Percentiles rank a stretch among this genome's conserved stretches.
Evolutionary conservation across 1,140 invertebrate genomes (phyloP).

Genomic region (Batillaria attramentaria): DNA sequence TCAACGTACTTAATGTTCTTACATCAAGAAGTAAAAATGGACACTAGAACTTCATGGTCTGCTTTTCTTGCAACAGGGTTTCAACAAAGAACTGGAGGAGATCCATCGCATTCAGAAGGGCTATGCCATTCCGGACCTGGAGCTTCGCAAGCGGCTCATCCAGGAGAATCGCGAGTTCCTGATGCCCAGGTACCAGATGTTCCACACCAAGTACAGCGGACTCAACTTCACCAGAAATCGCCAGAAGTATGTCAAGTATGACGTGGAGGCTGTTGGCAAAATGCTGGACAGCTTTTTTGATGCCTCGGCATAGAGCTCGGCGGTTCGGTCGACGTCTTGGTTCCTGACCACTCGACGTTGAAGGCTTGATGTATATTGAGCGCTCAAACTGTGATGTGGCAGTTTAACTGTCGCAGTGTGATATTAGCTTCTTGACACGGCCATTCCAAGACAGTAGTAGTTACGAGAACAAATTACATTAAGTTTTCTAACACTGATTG

Average conservation of each 20-base stretch:
- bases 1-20: too few relatives aligned
- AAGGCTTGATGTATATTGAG: too few relatives aligned
- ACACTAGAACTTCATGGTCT: too few relatives aligned
- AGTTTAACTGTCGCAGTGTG: too few relatives aligned
- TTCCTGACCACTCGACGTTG: too few relatives aligned
- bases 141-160: conserved; percentile 86
- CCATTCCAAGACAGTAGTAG: too few relatives aligned
- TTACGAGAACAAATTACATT: too few relatives aligned
- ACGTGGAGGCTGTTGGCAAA: conserved; percentile 83
- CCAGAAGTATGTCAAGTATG: conserved; percentile 90
- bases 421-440: too few relatives aligned
- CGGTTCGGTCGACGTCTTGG: background rate
- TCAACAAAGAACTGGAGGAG: conserved; percentile 97
- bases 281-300: conserved; percentile 90
- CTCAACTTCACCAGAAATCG: conserved; percentile 92
- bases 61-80: conserved; percentile 77
- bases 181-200: conserved; percentile 76
- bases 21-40: too few relatives aligned
- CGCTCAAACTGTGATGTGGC: too few relatives aligned
- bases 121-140: conserved; percentile 94
- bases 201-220: conserved; percentile 76
- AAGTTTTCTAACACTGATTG: too few relatives aligned
- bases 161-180: conserved; percentile 89
- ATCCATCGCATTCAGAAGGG: conserved; percentile 84
- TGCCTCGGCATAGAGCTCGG: conserved; percentile 73